Conservation (phyloP, 2,888 invertebrate species). For the Eupithecia exiguata region DNA sequence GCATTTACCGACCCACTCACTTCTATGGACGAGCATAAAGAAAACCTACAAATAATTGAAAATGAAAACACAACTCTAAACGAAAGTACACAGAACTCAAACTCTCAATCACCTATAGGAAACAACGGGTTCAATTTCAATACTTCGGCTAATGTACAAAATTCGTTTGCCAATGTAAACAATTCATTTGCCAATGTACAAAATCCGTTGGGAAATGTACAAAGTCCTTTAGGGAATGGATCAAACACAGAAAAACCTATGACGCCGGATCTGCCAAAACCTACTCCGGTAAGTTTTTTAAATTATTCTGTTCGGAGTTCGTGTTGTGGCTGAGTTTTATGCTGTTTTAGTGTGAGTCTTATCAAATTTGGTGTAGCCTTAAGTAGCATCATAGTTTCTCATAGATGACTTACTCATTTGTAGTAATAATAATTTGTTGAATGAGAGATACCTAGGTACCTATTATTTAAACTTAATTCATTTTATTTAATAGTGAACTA, state of each 20-base stretch:
- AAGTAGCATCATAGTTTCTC: conserved; percentile 1
- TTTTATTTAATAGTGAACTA: background rate
- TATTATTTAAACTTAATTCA: background rate
- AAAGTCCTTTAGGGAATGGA: conserved; percentile 19
- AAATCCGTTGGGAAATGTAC: conserved; percentile 26
- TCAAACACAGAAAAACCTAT: conserved; percentile 41
- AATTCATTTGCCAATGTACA: conserved; percentile 8
- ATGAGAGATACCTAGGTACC: too few species aligned
- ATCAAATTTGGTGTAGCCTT: conserved; percentile 17
- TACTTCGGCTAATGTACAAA: conserved; percentile 2
- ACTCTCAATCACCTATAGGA: conserved; percentile 8
- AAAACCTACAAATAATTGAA: background rate
- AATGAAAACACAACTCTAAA: conserved; percentile 10
- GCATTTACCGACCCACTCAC: conserved; percentile 37
- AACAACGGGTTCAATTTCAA: background rate
- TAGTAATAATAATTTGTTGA: background rate
- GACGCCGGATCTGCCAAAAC: conserved; percentile 71
- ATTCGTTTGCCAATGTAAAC: conserved; percentile 5
- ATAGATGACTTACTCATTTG: background rate
- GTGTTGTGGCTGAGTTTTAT: conserved; percentile 46
- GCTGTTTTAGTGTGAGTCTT: conserved; percentile 40
- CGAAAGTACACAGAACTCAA: conserved; percentile 16
- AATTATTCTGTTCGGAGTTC: conserved; percentile 26
- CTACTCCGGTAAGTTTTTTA: conserved; percentile 68
- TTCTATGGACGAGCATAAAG: conserved; percentile 16